A percentile compares a stretch with the other conserved stretches of the same genome.
Conservation (phyloP, 2,113 vertebrate genomes). For the Cariama cristata region DNA sequence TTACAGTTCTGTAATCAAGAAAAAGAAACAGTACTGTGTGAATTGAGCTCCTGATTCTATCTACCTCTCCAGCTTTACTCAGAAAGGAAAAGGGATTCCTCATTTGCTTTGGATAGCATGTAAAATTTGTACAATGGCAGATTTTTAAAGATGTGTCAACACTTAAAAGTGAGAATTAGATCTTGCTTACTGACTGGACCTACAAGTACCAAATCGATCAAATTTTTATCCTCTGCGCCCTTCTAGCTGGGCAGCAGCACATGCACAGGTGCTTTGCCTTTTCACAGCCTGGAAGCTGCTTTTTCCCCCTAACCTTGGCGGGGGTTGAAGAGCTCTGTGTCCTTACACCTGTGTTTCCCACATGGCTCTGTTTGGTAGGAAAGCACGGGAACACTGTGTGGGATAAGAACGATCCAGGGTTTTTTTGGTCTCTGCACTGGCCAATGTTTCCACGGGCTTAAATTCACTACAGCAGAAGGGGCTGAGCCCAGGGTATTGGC, state of each 20-base stretch:
- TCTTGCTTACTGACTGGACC: neutral
- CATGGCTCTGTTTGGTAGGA: accelerated
- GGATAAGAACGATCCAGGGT: no score
- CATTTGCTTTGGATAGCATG: neutral
- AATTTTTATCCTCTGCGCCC: neutral
- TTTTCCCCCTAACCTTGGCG: accelerated
- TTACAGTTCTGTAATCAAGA: neutral
- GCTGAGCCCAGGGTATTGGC: neutral
- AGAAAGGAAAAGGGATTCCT: neutral
- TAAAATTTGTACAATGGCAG: neutral
- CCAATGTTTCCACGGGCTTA: accelerated
- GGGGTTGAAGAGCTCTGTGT: neutral
- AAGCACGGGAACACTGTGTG: accelerated
- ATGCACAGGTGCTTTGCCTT: neutral
- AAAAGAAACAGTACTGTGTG: neutral
- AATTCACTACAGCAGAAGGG: neutral
- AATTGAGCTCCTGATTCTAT: neutral
- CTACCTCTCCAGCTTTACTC: neutral
- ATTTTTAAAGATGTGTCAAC: neutral
- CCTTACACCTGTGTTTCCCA: neutral
- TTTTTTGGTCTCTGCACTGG: neutral
- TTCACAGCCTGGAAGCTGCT: neutral
- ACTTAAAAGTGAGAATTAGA: neutral
- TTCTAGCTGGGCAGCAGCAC: accelerated
- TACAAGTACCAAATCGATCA: neutral